A percentile compares a stretch with the other conserved stretches of the same genome.
Conservation (phyloP, 2,888 invertebrate genomes). For the Laspeyria flexula region DNA sequence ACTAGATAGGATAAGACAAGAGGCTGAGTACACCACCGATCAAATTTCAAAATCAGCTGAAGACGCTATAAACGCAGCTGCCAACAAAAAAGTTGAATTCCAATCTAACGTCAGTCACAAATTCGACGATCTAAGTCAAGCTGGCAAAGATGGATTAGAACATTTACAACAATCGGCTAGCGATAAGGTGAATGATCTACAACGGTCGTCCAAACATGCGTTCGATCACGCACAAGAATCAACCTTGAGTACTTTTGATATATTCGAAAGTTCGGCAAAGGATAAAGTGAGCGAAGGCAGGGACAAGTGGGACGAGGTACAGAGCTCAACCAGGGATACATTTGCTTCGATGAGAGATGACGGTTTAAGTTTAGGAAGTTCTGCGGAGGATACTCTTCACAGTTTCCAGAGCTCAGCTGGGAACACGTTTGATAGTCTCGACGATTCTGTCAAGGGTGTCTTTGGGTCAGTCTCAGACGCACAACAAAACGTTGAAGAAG, state of each 20-base stretch:
- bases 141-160: slow-evolving; percentile 59
- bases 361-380: slow-evolving; percentile 71
- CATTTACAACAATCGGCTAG: slow-evolving; percentile 56
- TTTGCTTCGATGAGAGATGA: slow-evolving; percentile 76
- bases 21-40: slow-evolving; percentile 77
- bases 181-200: slow-evolving; percentile 52
- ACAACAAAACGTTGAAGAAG: slow-evolving; percentile 55
- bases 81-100: slow-evolving; percentile 65
- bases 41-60: slow-evolving; percentile 77
- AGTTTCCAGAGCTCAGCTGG: slow-evolving; percentile 83
- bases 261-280: slow-evolving; percentile 79
- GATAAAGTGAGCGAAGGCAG: slow-evolving; percentile 72
- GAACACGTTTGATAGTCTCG: slow-evolving; percentile 79
- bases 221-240: slow-evolving; percentile 75
- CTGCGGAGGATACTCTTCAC: slow-evolving; percentile 76
- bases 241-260: slow-evolving; percentile 80
- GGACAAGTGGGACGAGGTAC: slow-evolving; percentile 76
- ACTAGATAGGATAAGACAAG: slow-evolving; percentile 74
- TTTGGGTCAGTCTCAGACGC: slow-evolving; percentile 58
- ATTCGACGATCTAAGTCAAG: slow-evolving; percentile 50
- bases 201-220: slow-evolving; percentile 68
- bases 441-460: slow-evolving; percentile 72
- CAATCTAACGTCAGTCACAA: slow-evolving; percentile 58
- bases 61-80: slow-evolving; percentile 68
- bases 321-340: slow-evolving; percentile 77